Conservation (phyloP, 2,113 vertebrate species). For the Scophthalmus maximus region DNA sequence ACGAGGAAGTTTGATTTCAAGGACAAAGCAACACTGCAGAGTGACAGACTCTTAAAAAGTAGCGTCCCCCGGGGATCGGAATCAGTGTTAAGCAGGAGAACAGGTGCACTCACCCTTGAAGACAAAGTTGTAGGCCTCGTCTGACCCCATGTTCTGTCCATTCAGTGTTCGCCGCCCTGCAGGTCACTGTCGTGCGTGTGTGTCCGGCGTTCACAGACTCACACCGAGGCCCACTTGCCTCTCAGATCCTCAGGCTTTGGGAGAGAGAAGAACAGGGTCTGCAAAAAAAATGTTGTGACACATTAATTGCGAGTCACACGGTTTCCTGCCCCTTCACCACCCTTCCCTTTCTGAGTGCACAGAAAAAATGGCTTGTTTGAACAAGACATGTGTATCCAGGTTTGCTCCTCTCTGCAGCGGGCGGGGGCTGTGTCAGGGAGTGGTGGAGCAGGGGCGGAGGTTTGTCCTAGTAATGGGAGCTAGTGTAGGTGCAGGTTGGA, state of each 20-base stretch:
- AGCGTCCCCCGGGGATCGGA: not conserved
- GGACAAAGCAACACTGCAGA: not conserved
- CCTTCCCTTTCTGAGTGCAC: slow-evolving; percentile 26
- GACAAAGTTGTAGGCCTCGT: slow-evolving; percentile 95
- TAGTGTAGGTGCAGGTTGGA: slow-evolving; percentile 68
- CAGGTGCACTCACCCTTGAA: slow-evolving; percentile 90
- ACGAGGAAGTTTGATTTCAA: slow-evolving; percentile 45
- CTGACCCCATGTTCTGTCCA: slow-evolving; percentile 84
- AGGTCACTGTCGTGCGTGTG: slow-evolving; percentile 29
- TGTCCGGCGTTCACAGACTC: slow-evolving; percentile 46
- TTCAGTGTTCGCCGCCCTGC: slow-evolving; percentile 42
- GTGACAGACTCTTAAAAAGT: not conserved
- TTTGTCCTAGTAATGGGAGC: slow-evolving; percentile 39
- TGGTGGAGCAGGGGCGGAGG: slow-evolving; percentile 30
- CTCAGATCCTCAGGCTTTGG: slow-evolving; percentile 16
- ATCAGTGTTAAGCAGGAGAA: too few species aligned
- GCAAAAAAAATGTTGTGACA: slow-evolving; percentile 14
- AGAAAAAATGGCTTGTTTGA: slow-evolving; percentile 67
- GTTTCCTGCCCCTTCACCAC: slow-evolving; percentile 40
- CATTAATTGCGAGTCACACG: slow-evolving; percentile 23
- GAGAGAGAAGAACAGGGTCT: not conserved
- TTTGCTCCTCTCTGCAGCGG: slow-evolving; percentile 54
- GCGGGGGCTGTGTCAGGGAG: slow-evolving; percentile 54
- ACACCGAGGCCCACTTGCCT: too few species aligned
- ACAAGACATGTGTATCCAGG: slow-evolving; percentile 65